Evolutionary conservation across 2,113 vertebrate species (phyloP).

Genomic region (Glareola pratincola): DNA sequence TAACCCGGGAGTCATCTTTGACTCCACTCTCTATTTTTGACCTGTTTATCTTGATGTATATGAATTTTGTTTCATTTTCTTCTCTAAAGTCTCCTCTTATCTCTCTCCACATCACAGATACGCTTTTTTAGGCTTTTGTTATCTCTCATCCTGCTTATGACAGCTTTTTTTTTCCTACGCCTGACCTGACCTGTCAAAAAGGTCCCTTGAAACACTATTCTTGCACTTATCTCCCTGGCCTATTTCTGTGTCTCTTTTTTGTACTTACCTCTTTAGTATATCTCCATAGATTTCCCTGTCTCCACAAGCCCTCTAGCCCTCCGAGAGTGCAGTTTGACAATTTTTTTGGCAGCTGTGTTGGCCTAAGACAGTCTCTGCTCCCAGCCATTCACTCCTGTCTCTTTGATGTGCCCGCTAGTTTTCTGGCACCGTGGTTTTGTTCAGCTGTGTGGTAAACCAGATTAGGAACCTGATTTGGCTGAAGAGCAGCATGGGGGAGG

Average conservation of each 20-base stretch:
- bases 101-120: background rate
- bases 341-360: constrained; percentile 39
- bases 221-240: background rate
- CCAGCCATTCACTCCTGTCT: background rate
- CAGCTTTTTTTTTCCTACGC: background rate
- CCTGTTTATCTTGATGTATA: background rate
- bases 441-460: constrained; percentile 8
- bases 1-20: background rate
- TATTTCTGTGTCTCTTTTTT: constrained; percentile 10
- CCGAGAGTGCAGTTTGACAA: background rate
- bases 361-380: constrained; percentile 1
- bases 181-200: constrained; percentile 29
- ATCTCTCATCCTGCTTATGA: background rate
- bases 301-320: constrained; percentile 8
- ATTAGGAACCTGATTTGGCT: constrained; percentile 17
- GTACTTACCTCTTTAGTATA: constrained; percentile 3
- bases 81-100: background rate
- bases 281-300: background rate
- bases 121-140: background rate
- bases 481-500: background rate
- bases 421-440: constrained; percentile 5
- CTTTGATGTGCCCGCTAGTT: background rate
- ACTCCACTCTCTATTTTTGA: background rate
- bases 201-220: constrained; percentile 2
- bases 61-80: constrained; percentile 21